phyloP scores from a whole-genome alignment of 2,888 invertebrate genomes.

The Galerucella calmariensis region DNA sequence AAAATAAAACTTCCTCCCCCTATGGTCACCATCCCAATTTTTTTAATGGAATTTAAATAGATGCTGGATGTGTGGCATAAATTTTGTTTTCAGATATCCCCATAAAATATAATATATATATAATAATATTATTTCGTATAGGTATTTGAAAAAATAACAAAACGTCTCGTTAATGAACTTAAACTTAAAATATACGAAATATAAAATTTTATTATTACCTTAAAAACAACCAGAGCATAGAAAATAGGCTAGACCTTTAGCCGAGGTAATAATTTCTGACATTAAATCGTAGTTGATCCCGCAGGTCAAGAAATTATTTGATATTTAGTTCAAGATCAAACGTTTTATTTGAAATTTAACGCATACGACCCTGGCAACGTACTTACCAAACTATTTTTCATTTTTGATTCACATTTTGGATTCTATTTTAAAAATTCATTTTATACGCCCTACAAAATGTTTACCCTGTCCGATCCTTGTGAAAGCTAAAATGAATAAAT shows the following conservation, averaged over 20 bases:
- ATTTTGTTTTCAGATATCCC: too few relatives aligned
- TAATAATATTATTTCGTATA: too few relatives aligned
- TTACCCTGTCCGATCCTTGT: too few relatives aligned
- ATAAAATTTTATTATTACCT: slow-evolving; percentile 2
- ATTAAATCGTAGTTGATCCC: background rate
- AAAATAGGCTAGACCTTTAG: background rate
- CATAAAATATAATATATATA: too few relatives aligned
- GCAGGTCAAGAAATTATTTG: background rate
- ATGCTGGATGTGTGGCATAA: too few relatives aligned
- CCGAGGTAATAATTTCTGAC: background rate
- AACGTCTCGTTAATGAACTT: background rate
- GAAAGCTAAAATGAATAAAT: too few relatives aligned
- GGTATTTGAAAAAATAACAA: background rate
- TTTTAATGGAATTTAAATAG: too few relatives aligned
- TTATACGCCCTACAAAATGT: too few relatives aligned
- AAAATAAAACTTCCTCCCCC: too few relatives aligned
- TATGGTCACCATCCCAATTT: too few relatives aligned
- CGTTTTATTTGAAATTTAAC: too few relatives aligned
- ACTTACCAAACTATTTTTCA: background rate
- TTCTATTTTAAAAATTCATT: background rate
- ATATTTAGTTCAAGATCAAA: slow-evolving; percentile 7
- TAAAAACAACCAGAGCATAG: slow-evolving; percentile 2
- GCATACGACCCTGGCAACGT: too few relatives aligned
- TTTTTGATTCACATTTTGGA: background rate
- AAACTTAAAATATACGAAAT: background rate